These are phyloP conservation scores for Dastarcus helophoroides DNA, from an alignment of 2,888 invertebrate genomes.

Conservation along the genomic window DNA sequence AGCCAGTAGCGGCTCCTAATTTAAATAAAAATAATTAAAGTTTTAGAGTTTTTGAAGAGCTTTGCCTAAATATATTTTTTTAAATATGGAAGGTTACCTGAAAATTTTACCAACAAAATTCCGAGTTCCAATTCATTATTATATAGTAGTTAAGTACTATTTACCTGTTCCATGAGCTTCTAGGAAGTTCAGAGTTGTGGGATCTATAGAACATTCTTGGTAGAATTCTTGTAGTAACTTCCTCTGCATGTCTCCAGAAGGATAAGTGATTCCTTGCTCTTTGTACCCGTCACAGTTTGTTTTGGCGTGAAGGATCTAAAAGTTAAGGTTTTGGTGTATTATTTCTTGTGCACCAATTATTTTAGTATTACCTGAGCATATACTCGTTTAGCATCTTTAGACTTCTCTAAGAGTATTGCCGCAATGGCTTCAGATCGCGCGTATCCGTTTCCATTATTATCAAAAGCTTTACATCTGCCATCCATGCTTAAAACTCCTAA, in stretches of 20 bases:
- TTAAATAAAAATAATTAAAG: too few species aligned
- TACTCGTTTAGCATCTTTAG: conserved; percentile 37
- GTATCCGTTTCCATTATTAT: conserved; percentile 71
- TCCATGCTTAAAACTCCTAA: conserved; percentile 70
- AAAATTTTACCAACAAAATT: too few species aligned
- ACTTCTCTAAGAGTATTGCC: conserved; percentile 60
- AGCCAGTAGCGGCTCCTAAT: too few species aligned
- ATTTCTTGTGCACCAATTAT: background rate
- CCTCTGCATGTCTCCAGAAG: conserved; percentile 44
- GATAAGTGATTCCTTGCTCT: conserved; percentile 33
- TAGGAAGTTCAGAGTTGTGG: conserved; percentile 59
- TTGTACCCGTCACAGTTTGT: conserved; percentile 34
- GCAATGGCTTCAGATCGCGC: conserved; percentile 71
- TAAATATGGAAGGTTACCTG: too few species aligned
- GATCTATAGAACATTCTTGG: conserved; percentile 57
- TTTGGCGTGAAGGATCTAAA: conserved; percentile 26
- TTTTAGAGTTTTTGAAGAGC: too few species aligned
- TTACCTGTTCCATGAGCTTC: conserved; percentile 70
- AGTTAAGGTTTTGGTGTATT: too few species aligned
- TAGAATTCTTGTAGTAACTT: conserved; percentile 52
- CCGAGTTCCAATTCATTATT: too few species aligned
- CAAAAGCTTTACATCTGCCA: conserved; percentile 85
- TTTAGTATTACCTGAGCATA: conserved; percentile 37
- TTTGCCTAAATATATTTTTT: too few species aligned
- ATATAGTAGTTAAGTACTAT: too few species aligned